Evolutionary conservation across 1,140 invertebrate species (phyloP), one percentile per base, ranked within the genome.

Genomic region (Varroa destructor): DNA sequence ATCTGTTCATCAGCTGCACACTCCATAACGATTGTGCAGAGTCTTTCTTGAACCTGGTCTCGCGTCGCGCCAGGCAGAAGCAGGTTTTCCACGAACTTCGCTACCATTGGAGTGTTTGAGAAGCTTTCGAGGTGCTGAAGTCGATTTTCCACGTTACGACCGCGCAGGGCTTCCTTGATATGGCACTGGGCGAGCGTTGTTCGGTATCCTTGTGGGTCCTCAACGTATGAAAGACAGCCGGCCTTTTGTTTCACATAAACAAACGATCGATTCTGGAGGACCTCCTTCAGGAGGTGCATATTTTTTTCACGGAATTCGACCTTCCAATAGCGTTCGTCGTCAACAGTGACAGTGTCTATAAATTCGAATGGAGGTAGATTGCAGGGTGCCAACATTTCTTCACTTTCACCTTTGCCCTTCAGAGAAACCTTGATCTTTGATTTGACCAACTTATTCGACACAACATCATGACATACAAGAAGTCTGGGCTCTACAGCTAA

Each of bases 401-500:
- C 79, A 64, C 82, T 80, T 54, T 81, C 83, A 37, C 85, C 84
- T 55, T 83, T 77, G 74, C 82, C 71, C 76, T 79, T 81, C 70
- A 80, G 80, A 67, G 74, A 79, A 57, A 89, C 83, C 76, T 85
- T 84, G 61, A 96, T 82, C 72, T 88, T 86, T 5, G 87, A 88
- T 76, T 93, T 90, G 77, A 91, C 92, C 43, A 87, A 82, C 74
- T 85, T 84, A 46, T 86, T 84, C 8, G 86, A 88, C 76, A 87
- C 86, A 6, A 97, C 87, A 78, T 95, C 90, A 58, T 87, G 83
- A 0, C 93, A 92, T 71, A 97, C 81, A 55, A 97, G 81, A 6
- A 97, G 79, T 36, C 95, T 81, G 0, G 90, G 88, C 79, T 97
- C 90, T 8, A 88, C 87, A 1, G 93, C 93, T 71, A 97, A 79